phyloP scores from a whole-genome alignment of 2,888 invertebrate species.

The Nineta flava region DNA sequence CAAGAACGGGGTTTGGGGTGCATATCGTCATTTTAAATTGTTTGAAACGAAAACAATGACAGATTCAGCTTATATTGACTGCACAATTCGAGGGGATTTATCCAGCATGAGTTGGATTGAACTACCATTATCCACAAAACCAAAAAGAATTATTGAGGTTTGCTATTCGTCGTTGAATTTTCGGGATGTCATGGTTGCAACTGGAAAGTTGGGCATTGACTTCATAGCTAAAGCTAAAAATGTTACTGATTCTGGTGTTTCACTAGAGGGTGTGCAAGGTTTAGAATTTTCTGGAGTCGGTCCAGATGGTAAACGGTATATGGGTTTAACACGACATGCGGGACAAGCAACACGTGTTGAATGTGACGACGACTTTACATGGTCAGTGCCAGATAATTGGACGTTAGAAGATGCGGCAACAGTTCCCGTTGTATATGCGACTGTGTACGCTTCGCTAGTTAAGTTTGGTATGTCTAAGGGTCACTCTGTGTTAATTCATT shows the following conservation, averaged over 20 bases:
- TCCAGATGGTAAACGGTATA: slow-evolving; percentile 37
- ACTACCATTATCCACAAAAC: slow-evolving; percentile 30
- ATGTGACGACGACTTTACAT: slow-evolving; percentile 33
- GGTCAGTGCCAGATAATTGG: too few species aligned
- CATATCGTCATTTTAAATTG: slow-evolving; percentile 16
- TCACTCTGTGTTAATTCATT: too few species aligned
- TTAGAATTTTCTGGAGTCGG: slow-evolving; percentile 50
- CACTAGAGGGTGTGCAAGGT: slow-evolving; percentile 50
- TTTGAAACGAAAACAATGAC: slow-evolving; percentile 20
- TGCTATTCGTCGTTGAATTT: slow-evolving; percentile 78
- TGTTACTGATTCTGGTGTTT: slow-evolving; percentile 38
- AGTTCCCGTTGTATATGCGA: too few species aligned
- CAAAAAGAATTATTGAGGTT: slow-evolving; percentile 44
- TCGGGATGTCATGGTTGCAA: slow-evolving; percentile 87
- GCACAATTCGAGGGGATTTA: slow-evolving; percentile 63
- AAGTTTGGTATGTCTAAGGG: too few species aligned
- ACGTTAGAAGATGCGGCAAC: too few species aligned
- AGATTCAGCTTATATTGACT: slow-evolving; percentile 60
- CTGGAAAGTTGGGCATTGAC: slow-evolving; percentile 75
- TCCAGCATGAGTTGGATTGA: slow-evolving; percentile 70
- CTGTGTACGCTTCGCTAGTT: too few species aligned
- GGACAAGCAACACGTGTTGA: slow-evolving; percentile 45
- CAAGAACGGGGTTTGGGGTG: slow-evolving; percentile 36
- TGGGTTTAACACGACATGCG: slow-evolving; percentile 42
- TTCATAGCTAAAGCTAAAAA: slow-evolving; percentile 35